Conservation (phyloP, 2,797 vertebrate genomes). For the Tapirus indicus region DNA sequence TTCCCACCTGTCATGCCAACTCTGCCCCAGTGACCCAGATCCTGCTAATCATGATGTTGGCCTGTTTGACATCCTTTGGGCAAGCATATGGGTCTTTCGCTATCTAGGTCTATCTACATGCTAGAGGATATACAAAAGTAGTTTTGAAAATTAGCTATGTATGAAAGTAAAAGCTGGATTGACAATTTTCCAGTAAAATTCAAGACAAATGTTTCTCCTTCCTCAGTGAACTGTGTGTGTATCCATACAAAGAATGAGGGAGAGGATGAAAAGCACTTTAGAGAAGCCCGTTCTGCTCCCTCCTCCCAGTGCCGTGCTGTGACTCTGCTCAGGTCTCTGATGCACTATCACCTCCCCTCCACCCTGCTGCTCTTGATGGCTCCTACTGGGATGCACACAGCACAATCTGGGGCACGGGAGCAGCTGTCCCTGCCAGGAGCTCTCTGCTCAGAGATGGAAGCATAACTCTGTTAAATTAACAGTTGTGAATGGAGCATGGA, state of each 20-base stretch:
- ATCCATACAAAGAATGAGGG: background rate
- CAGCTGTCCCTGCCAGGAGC: slow-evolving; percentile 78
- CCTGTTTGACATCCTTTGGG: slow-evolving; percentile 4
- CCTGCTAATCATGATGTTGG: background rate
- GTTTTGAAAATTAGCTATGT: slow-evolving; percentile 16
- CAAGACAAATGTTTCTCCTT: background rate
- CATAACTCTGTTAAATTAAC: slow-evolving; percentile 79
- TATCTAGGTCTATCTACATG: background rate
- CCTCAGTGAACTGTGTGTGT: background rate
- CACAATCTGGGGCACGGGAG: slow-evolving; percentile 65
- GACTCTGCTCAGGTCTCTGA: background rate
- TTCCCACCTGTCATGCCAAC: slow-evolving; percentile 54
- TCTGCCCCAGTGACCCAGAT: slow-evolving; percentile 72
- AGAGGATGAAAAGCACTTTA: background rate
- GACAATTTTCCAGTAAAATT: slow-evolving; percentile 21
- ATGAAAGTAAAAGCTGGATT: background rate
- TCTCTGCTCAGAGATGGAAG: slow-evolving; percentile 64
- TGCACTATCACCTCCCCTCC: background rate
- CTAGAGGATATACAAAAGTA: background rate
- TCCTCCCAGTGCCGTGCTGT: background rate
- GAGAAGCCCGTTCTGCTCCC: background rate
- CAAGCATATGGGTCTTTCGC: background rate
- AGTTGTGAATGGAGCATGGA: slow-evolving; percentile 73
- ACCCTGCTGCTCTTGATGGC: slow-evolving; percentile 63
- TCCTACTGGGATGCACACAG: slow-evolving; percentile 54